Conservation (phyloP, 2,888 invertebrate species). For the Parnassius orleans region DNA sequence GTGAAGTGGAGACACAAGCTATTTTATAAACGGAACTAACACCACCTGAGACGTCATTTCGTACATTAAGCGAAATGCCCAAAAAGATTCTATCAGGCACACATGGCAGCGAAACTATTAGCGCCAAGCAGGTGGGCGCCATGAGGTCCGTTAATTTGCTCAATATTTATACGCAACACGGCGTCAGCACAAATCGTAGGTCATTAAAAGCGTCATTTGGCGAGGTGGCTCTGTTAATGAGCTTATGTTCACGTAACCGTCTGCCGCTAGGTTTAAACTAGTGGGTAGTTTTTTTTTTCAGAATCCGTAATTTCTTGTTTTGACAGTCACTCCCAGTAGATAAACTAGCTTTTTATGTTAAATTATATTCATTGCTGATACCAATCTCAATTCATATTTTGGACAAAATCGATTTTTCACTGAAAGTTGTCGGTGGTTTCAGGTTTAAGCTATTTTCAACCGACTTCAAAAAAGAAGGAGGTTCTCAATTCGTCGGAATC, state of each 20-base stretch:
- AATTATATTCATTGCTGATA: too few relatives aligned
- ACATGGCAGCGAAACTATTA: constrained; percentile 51
- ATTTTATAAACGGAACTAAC: not conserved
- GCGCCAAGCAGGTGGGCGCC: constrained; percentile 61
- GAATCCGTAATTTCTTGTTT: constrained; percentile 7
- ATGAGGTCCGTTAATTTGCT: constrained; percentile 70
- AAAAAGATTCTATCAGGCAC: constrained; percentile 45
- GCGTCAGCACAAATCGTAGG: constrained; percentile 64
- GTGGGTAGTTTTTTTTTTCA: constrained; percentile 9
- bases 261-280: constrained; percentile 21
- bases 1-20: not conserved
- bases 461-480: too few relatives aligned
- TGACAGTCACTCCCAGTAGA: constrained; percentile 5
- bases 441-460: too few relatives aligned
- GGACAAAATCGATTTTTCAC: too few relatives aligned
- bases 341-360: too few relatives aligned
- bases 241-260: constrained; percentile 31
- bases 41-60: not conserved
- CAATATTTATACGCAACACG: constrained; percentile 77
- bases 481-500: too few relatives aligned
- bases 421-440: too few relatives aligned
- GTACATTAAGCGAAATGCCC: constrained; percentile 20
- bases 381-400: too few relatives aligned
- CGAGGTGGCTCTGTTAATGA: constrained; percentile 64
- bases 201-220: constrained; percentile 68